Percentiles rank a stretch among this genome's conserved stretches.
Evolutionary conservation across 2,797 vertebrate genomes (phyloP).

Genomic region (Garrulus glandarius): DNA sequence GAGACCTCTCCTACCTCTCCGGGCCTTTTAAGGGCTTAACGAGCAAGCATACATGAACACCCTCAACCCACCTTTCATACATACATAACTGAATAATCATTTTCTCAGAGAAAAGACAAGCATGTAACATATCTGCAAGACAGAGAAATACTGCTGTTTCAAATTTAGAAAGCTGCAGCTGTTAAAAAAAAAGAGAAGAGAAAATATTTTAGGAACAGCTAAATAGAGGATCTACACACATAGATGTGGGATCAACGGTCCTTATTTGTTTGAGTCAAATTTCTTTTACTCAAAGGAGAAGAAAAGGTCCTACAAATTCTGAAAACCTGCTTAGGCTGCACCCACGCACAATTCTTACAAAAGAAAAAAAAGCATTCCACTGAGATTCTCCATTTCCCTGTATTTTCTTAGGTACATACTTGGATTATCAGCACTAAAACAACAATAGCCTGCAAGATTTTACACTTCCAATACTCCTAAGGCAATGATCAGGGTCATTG

Average conservation of each 20-base stretch:
- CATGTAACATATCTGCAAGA: background rate
- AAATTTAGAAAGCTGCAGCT: background rate
- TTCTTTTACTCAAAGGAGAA: background rate
- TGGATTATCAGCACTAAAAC: background rate
- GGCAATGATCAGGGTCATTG: background rate
- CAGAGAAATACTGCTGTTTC: background rate
- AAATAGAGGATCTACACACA: background rate
- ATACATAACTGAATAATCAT: background rate
- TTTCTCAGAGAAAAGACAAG: background rate
- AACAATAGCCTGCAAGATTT: background rate
- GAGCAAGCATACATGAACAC: background rate
- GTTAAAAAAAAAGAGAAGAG: background rate
- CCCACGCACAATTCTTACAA: background rate
- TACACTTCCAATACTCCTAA: background rate
- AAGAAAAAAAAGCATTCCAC: background rate
- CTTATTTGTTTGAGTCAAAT: background rate
- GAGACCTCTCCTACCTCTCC: background rate
- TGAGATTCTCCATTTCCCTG: background rate
- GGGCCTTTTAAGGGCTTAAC: background rate
- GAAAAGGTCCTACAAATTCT: background rate
- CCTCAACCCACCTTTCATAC: background rate
- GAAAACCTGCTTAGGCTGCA: background rate
- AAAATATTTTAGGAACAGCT: background rate
- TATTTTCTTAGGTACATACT: background rate
- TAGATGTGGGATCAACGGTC: accelerated